phyloP scores from a whole-genome alignment of 2,797 vertebrate genomes.

The Agapornis canus region DNA sequence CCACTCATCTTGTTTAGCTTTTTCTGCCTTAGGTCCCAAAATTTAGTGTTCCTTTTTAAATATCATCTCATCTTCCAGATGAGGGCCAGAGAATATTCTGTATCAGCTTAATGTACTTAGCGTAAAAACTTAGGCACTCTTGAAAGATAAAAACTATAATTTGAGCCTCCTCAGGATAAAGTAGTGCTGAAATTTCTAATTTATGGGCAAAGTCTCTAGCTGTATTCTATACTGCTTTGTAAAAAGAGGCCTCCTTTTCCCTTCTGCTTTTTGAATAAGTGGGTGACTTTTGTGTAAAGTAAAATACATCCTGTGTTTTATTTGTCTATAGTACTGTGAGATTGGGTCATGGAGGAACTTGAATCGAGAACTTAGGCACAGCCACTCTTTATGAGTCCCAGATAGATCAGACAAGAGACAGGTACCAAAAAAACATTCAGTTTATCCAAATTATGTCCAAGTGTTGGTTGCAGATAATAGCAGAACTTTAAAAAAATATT shows the following conservation, averaged over 20 bases:
- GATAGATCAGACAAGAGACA: neutral
- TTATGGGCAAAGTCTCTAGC: neutral
- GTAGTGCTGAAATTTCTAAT: neutral
- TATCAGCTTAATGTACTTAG: neutral
- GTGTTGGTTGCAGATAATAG: neutral
- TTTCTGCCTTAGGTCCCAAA: neutral
- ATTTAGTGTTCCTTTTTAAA: neutral
- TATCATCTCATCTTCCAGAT: neutral
- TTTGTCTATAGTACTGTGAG: neutral
- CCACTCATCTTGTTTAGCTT: neutral
- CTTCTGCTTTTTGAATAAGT: neutral
- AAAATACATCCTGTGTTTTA: neutral
- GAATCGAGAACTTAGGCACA: neutral
- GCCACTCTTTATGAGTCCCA: neutral
- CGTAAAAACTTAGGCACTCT: neutral
- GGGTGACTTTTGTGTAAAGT: neutral
- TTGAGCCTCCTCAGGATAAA: neutral
- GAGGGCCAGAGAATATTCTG: neutral
- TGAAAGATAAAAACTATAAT: neutral
- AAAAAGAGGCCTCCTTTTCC: neutral
- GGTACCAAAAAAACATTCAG: neutral
- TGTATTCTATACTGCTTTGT: neutral
- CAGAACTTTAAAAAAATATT: neutral
- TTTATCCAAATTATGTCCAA: neutral
- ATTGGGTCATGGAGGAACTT: neutral